Evolutionary conservation across 2,113 vertebrate species (phyloP), one percentile per base, ranked within the genome.

Genomic region (Nannospalax galili): DNA sequence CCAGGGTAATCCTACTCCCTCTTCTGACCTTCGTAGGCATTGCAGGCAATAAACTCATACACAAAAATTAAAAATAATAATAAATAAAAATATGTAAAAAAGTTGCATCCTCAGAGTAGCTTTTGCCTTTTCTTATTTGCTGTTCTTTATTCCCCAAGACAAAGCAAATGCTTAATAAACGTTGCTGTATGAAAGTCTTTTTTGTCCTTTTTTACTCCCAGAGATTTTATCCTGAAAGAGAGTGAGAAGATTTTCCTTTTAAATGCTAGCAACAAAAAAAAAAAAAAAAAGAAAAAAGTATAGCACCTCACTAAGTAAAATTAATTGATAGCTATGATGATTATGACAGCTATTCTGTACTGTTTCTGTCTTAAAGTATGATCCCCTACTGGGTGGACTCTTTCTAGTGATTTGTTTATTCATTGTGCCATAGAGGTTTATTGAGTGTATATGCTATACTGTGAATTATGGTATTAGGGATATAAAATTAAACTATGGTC

Each of bases 171-270:
- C 22, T 88, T 77, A 65, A 52, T 88, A 75, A 77, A 85, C 45
- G 70, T n/a, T 90, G 28, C 64, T 56, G 9, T 84, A 7, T 69
- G 10, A 89, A 93, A 92, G 17, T 89, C 58, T 82, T 69, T 52
- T 74, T 64, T 32, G 48, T 74, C 28, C 35, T 82, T 62, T 22
- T 2, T 12, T 0, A 26, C 16, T 1, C 35, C 35, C 16, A 62
- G 7, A 91, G 14, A 72, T 84, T 95, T 93, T 89, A 73, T 78
- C 72, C 48, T 89, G 15, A 95, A 91, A 70, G 64, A 86, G 20
- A 86, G 4, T 15, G 37, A 89, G 40, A 79, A 26, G 48, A 11
- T 52, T 52, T 52, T 52, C 48, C 48, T 52, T 52, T 7, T 52
- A 52, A 52, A 52, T 52, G 6, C 48, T 52, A 52, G 48, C 11